Conservation (phyloP, 2,113 vertebrate species). For the Hemiscyllium ocellatum region DNA sequence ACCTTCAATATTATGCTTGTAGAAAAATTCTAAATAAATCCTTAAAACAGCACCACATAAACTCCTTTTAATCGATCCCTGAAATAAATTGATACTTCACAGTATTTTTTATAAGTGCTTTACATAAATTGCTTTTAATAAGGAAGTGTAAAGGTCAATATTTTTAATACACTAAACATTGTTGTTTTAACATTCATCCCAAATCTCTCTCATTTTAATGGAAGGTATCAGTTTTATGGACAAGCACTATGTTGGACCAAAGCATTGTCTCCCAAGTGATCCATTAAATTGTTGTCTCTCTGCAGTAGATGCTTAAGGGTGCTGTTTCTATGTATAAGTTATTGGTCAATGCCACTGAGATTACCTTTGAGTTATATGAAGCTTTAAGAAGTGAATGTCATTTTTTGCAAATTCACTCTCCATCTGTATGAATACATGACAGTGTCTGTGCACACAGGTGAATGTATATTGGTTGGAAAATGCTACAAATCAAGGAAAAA, state of each 20-base stretch:
- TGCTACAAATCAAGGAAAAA: not conserved
- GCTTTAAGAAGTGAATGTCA: not conserved
- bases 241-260: slow-evolving; percentile 3
- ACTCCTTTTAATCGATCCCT: not conserved
- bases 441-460: not conserved
- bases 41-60: not conserved
- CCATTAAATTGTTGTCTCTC: not conserved
- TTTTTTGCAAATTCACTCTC: not conserved
- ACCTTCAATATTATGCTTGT: not conserved
- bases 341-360: not conserved
- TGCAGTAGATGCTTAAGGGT: slow-evolving; percentile 6
- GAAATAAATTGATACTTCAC: slow-evolving; percentile 25
- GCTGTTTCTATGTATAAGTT: not conserved
- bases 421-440: not conserved
- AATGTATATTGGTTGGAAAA: not conserved
- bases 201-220: slow-evolving; percentile 25
- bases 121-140: slow-evolving; percentile 34
- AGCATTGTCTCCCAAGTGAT: slow-evolving; percentile 26
- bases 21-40: not conserved
- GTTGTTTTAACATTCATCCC: not conserved
- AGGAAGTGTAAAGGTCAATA: slow-evolving; percentile 31
- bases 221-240: slow-evolving; percentile 11
- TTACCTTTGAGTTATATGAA: slow-evolving; percentile 4
- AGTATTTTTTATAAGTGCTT: slow-evolving; percentile 28
- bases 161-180: slow-evolving; percentile 29